Percentiles rank a stretch among this genome's conserved stretches.
Evolutionary conservation across 2,888 invertebrate genomes (phyloP).

Genomic region (Carcina quercana): DNA sequence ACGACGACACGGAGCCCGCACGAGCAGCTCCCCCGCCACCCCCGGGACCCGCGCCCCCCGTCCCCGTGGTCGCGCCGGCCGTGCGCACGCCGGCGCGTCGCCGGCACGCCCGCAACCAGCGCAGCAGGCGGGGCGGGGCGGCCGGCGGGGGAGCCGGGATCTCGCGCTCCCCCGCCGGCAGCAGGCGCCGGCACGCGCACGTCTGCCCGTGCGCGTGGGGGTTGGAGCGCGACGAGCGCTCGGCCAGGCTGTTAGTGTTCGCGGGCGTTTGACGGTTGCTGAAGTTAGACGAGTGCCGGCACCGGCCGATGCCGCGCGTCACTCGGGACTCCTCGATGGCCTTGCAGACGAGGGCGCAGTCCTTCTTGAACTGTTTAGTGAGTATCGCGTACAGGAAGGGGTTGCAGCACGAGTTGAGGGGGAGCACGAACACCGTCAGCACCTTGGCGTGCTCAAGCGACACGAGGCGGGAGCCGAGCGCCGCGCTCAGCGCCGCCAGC

Average conservation of each 20-base stretch:
- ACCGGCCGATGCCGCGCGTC: slow-evolving; percentile 89
- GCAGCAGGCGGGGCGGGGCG: slow-evolving; percentile 79
- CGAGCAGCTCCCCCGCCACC: slow-evolving; percentile 54
- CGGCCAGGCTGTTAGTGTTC: slow-evolving; percentile 88
- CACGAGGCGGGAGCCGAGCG: slow-evolving; percentile 92
- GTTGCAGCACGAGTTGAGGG: slow-evolving; percentile 97
- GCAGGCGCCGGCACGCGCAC: slow-evolving; percentile 77
- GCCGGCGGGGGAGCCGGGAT: slow-evolving; percentile 81
- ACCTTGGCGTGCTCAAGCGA: slow-evolving; percentile 96
- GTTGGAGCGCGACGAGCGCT: slow-evolving; percentile 81
- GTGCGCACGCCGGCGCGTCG: slow-evolving; percentile 33
- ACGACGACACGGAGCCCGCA: slow-evolving; percentile 89
- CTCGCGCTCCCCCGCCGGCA: slow-evolving; percentile 84
- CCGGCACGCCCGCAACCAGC: slow-evolving; percentile 60
- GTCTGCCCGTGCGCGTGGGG: slow-evolving; percentile 76
- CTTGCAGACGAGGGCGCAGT: slow-evolving; percentile 96
- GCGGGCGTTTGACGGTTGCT: slow-evolving; percentile 91
- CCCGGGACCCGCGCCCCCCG: slow-evolving; percentile 28
- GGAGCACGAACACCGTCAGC: slow-evolving; percentile 96
- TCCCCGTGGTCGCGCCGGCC: slow-evolving; percentile 76
- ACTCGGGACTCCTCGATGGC: slow-evolving; percentile 96
- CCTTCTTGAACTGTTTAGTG: slow-evolving; percentile 98
- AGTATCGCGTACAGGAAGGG: slow-evolving; percentile 98
- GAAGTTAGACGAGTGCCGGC: slow-evolving; percentile 90
- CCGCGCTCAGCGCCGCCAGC: slow-evolving; percentile 94